These are phyloP conservation scores for Dipodomys spectabilis DNA, from an alignment of 2,113 vertebrate genomes.

Conservation along the genomic window DNA sequence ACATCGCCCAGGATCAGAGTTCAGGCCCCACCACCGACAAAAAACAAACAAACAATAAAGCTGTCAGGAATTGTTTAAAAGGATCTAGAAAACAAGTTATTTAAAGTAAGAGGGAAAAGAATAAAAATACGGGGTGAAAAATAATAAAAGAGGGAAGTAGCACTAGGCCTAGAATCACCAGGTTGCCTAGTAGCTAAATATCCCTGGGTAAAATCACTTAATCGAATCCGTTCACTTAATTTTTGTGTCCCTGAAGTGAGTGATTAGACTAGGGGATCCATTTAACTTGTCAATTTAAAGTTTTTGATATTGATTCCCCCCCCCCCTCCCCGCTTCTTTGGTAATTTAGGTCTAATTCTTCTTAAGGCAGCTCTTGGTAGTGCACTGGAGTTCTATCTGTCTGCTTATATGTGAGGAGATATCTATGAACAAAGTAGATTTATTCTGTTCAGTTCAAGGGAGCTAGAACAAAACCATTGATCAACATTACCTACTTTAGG, in stretches of 20 bases:
- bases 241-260: background rate
- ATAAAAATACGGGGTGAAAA: background rate
- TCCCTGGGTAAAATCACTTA: background rate
- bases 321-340: background rate
- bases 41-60: background rate
- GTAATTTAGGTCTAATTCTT: conserved; percentile 4
- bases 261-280: background rate
- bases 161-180: background rate
- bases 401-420: background rate
- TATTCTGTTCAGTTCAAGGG: background rate
- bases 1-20: too few relatives aligned
- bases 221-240: background rate
- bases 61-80: background rate
- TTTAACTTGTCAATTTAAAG: background rate
- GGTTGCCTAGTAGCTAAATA: too few relatives aligned
- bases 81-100: background rate
- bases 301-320: background rate
- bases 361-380: background rate
- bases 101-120: background rate
- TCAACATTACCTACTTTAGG: background rate
- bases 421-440: background rate
- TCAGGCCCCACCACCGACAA: too few relatives aligned
- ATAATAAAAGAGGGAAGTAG: background rate
- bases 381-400: background rate
- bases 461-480: background rate